Base-by-base conservation (phyloP, 2,888 invertebrate genomes). In the Willowsia nigromaculata region DNA sequence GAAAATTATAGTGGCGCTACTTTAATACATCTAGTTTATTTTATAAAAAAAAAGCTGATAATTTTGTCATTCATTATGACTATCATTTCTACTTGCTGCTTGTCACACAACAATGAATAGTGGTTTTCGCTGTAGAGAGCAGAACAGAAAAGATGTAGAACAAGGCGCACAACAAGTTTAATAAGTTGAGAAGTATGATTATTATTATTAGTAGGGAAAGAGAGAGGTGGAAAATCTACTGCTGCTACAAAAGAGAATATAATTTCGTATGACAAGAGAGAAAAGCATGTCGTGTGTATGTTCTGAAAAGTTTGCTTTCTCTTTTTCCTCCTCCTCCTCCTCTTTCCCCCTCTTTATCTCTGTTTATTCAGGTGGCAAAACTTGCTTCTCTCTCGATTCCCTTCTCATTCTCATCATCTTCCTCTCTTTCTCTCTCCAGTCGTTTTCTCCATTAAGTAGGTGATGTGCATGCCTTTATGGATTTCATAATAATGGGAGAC, bases 291-390 rank as follows among this genome's bases (percentile, higher is more conserved):
- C 62, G 1, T 1, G n/a, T n/a, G n/a, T n/a, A n/a, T n/a, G n/a
- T n/a, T n/a, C n/a, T n/a, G n/a, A n/a, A n/a, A n/a, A n/a, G n/a
- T n/a, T n/a, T n/a, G n/a, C n/a, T n/a, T n/a, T 27, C 59, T 15
- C 59, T 47, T 2, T 47, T 15, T 13, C 7, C 13, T 18, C 5
- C 18, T 33, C 9, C 7, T 33, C 33, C 13, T 22, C n/a, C 68
- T 33, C n/a, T 78, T 81, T 81, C 25, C 37, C 56, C 92, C 88
- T 91, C n/a, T 91, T 92, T 92, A 92, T 92, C 92, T 92, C 82
- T 92, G 91, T 92, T 92, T 92, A 92, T 92, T 92, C 92, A 92
- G 92, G 91, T 92, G 92, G 90, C 80, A 91, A 89, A n/a, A 50
- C 33, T 53, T 50, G 11, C 68, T 62, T 30, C n/a, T 47, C 59